Conservation (phyloP, 2,113 vertebrate genomes). For the Melanerpes formicivorus region DNA sequence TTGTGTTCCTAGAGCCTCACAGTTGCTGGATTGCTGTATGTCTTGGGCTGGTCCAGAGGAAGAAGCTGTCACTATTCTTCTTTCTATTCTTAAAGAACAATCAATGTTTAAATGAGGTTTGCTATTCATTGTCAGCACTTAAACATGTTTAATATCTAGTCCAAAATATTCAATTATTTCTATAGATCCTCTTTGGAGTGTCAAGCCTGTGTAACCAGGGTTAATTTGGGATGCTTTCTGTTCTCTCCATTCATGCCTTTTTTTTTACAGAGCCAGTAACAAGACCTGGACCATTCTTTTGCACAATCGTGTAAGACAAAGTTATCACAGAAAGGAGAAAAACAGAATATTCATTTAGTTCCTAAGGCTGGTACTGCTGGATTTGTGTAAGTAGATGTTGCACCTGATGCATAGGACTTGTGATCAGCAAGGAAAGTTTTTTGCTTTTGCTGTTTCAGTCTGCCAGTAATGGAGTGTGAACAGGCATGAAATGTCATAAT, state of each 20-base stretch:
- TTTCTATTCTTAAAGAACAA: neutral
- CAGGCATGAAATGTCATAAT: neutral
- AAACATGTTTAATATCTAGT: neutral
- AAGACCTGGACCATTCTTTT: neutral
- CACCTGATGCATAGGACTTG: neutral
- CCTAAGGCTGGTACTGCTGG: neutral
- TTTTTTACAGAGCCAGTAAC: neutral
- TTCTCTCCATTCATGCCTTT: neutral
- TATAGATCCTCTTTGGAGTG: neutral
- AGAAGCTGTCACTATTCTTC: neutral
- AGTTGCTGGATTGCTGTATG: neutral
- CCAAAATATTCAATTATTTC: neutral
- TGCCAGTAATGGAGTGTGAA: neutral
- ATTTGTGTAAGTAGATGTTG: neutral
- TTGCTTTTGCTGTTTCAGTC: neutral
- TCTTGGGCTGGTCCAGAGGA: neutral
- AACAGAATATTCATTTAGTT: neutral
- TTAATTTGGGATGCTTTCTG: neutral
- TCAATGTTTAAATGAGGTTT: neutral
- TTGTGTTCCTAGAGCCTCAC: neutral
- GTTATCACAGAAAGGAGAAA: neutral
- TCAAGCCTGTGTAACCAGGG: accelerated
- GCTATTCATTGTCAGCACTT: neutral
- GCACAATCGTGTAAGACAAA: neutral
- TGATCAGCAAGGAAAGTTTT: neutral